Base-by-base conservation (phyloP, 2,888 invertebrate genomes). In the Odontomyia ornata region DNA sequence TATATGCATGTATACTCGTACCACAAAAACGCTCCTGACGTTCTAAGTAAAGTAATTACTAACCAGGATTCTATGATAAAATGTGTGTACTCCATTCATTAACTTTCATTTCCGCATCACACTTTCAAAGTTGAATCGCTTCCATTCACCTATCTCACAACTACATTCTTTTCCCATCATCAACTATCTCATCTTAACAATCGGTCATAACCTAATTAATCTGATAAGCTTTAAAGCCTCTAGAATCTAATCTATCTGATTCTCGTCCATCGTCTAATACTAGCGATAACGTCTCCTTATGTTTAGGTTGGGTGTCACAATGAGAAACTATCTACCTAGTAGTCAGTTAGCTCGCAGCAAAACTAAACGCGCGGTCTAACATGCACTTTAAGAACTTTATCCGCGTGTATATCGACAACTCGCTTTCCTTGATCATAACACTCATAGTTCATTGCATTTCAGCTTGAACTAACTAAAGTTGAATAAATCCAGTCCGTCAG, bases 391-490 rank as follows among this genome's bases (percentile, higher is more conserved):
- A 25, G 25, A 25, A 60, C 1, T 43, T 36, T 15, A n/a, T 47
- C 46, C 18, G n/a, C 23, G 23, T 60, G 23, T 60, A 23, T 5
- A 18, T 52, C 4, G 18, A 15, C 15, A 60, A 69, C 21, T 47
- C 46, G 69, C 46, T 69, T 69, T 69, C 69, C 69, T 69, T 69
- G 69, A 69, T 69, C 46, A 46, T 69, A 69, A 69, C 69, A 69
- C 69, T 69, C 69, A 69, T 69, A 69, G 69, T 69, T 69, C 69
- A 69, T 47, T 69, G 46, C 47, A 69, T 69, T 69, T 27, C 69
- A 69, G 46, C 47, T 64, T 30, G 69, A n/a, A 69, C 46, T 69
- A 21, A 69, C 21, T 47, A 11, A 47, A 46, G 15, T 23, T 21
- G 23, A 47, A 46, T 60, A n/a, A 11, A 15, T 47, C 27, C n/a